Evolutionary conservation across 2,888 invertebrate species (phyloP).

Genomic region (Celastrina argiolus): DNA sequence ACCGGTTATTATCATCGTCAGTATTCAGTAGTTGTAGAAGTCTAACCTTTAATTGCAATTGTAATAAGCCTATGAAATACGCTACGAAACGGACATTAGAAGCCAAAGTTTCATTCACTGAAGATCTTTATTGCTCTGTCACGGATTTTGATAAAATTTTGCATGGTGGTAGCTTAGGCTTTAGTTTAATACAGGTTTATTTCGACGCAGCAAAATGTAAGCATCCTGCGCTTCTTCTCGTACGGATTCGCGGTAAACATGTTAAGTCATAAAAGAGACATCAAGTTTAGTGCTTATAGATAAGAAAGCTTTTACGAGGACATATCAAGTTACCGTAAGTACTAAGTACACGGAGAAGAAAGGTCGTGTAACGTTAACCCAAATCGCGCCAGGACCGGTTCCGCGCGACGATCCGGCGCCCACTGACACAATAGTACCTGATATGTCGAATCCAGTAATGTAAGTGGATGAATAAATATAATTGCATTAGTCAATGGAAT

Average conservation of each 20-base stretch:
- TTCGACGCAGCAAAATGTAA: no score
- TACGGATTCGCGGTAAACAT: no score
- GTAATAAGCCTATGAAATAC: no score
- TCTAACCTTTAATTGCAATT: no score
- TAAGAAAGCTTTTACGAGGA: neutral
- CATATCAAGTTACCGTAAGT: conserved; percentile 19
- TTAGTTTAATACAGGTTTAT: no score
- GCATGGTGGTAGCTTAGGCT: no score
- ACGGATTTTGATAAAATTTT: no score
- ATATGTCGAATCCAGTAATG: neutral
- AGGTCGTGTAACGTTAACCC: conserved; percentile 65
- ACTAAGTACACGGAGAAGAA: conserved; percentile 58
- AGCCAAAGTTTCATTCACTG: neutral
- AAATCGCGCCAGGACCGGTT: conserved; percentile 49
- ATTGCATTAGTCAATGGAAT: neutral
- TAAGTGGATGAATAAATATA: neutral
- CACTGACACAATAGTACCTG: conserved; percentile 7
- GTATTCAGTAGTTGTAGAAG: neutral
- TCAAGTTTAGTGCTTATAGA: conserved; percentile 2
- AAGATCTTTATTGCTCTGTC: no score
- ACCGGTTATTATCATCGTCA: neutral
- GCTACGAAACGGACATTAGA: no score
- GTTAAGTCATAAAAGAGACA: neutral
- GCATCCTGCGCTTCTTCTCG: no score
- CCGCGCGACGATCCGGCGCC: conserved; percentile 61